Percentiles rank a stretch among this genome's conserved stretches.
Evolutionary conservation across 2,113 vertebrate genomes (phyloP).

Genomic region (Eulacestoma nigropectus): DNA sequence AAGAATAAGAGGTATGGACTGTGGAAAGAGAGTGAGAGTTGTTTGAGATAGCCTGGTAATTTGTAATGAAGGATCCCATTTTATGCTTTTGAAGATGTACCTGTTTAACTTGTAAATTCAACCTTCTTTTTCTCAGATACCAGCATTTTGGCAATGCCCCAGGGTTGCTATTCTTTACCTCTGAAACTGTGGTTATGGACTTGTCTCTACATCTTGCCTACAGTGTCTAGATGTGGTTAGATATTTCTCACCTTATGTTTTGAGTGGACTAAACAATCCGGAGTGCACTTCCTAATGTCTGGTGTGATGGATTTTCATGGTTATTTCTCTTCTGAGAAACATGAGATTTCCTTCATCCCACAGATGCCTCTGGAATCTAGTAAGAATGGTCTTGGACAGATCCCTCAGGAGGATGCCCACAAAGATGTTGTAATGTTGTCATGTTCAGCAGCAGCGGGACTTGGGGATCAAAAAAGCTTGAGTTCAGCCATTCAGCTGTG

Average conservation of each 20-base stretch:
- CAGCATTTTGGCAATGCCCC: neutral
- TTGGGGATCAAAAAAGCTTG: neutral
- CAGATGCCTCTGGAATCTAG: neutral
- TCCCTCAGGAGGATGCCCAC: neutral
- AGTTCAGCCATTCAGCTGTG: neutral
- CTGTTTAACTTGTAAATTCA: neutral
- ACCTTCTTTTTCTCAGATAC: neutral
- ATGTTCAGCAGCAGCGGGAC: neutral
- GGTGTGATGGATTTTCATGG: neutral
- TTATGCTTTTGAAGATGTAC: neutral
- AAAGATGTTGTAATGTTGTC: neutral
- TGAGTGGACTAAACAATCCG: neutral
- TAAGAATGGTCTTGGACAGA: neutral
- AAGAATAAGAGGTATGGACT: neutral
- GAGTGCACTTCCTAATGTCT: neutral
- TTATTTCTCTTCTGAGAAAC: neutral
- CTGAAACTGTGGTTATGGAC: neutral
- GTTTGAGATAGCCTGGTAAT: neutral
- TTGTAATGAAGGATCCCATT: neutral
- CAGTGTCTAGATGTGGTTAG: neutral
- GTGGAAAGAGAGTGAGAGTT: neutral
- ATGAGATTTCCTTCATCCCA: neutral
- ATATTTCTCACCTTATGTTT: neutral
- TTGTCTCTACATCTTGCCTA: neutral
- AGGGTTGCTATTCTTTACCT: neutral